Evolutionary conservation across 2,797 vertebrate genomes (phyloP).

Genomic region (Sebastes alutus): DNA sequence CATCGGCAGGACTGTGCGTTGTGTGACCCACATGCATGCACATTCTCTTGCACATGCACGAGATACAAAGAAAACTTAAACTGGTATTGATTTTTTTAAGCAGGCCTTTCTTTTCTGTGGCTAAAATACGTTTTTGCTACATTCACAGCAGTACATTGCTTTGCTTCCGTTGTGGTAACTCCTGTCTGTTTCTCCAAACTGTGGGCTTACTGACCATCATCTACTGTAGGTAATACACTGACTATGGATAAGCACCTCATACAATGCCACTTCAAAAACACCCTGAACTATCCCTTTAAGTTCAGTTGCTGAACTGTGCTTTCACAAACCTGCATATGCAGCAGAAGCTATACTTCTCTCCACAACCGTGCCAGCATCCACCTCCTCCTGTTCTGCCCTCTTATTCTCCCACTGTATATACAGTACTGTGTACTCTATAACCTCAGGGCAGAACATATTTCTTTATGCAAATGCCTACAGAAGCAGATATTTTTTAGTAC

Average conservation of each 20-base stretch:
- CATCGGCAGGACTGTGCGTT: background rate
- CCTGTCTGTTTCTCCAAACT: too few relatives aligned
- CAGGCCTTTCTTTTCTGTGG: too few relatives aligned
- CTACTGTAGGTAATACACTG: background rate
- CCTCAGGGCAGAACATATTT: background rate
- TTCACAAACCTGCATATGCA: slow-evolving; percentile 2
- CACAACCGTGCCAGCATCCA: background rate
- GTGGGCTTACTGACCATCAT: too few relatives aligned
- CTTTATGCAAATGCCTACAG: background rate
- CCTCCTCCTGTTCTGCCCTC: background rate
- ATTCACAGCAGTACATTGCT: too few relatives aligned
- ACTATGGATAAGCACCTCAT: background rate
- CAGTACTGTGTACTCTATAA: background rate
- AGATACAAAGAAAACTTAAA: background rate
- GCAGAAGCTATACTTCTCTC: background rate
- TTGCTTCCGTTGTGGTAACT: too few relatives aligned
- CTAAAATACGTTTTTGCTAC: too few relatives aligned
- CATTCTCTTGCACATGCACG: too few relatives aligned
- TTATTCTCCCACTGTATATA: background rate
- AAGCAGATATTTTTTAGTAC: background rate
- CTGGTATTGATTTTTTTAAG: too few relatives aligned
- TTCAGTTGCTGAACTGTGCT: background rate
- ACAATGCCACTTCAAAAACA: background rate
- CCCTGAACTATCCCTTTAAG: background rate
- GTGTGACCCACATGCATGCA: background rate